A percentile compares a stretch with the other conserved stretches of the same genome.
Evolutionary conservation across 2,113 vertebrate species (phyloP).

Genomic region (Cacatua alba): DNA sequence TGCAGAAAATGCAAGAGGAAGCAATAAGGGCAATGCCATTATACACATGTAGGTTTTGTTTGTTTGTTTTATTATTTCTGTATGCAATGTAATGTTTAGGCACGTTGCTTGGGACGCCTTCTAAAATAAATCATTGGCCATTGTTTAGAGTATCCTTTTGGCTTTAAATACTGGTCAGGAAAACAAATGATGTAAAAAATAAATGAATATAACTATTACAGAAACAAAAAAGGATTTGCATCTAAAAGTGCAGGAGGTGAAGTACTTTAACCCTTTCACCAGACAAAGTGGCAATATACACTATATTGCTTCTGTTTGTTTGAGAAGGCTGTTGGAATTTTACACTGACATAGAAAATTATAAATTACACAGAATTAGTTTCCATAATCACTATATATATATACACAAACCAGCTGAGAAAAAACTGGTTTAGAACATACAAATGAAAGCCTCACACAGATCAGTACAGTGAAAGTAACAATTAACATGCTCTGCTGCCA

Average conservation of each 20-base stretch:
- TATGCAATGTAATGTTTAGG: constrained; percentile 80
- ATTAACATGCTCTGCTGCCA: constrained; percentile 74
- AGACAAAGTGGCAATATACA: constrained; percentile 75
- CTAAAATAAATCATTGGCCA: constrained; percentile 79
- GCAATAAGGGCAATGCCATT: constrained; percentile 60
- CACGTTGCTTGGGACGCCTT: constrained; percentile 80
- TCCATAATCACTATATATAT: constrained; percentile 84
- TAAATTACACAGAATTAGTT: constrained; percentile 87
- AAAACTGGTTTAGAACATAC: constrained; percentile 78
- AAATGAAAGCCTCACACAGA: constrained; percentile 78
- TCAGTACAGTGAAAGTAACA: constrained; percentile 75
- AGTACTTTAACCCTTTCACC: constrained; percentile 78
- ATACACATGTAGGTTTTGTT: not conserved
- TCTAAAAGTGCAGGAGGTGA: constrained; percentile 80
- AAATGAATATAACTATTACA: constrained; percentile 75
- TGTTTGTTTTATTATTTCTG: constrained; percentile 75
- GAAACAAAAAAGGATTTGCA: constrained; percentile 79
- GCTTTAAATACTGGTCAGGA: constrained; percentile 84
- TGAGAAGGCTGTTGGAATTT: constrained; percentile 78
- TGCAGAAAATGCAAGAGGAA: constrained; percentile 25
- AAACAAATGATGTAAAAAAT: constrained; percentile 81
- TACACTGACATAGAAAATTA: constrained; percentile 84
- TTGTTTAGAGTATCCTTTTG: constrained; percentile 79
- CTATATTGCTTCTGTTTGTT: constrained; percentile 80
- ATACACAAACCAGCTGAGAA: constrained; percentile 80